phyloP scores from a whole-genome alignment of 2,797 vertebrate genomes.

The Trachurus trachurus region DNA sequence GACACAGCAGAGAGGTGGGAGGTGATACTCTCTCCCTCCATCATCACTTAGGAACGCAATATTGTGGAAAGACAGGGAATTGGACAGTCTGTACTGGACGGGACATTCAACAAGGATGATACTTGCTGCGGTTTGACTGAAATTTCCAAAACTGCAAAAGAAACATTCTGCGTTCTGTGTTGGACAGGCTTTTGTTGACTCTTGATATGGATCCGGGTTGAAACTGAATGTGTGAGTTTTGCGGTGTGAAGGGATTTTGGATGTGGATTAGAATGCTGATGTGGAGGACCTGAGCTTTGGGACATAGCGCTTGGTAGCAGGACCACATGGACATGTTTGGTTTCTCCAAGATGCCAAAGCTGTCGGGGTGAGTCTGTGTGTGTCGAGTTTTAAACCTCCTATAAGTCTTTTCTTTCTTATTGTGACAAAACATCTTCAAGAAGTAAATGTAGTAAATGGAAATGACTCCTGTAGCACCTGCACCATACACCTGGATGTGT shows the following conservation, averaged over 20 bases:
- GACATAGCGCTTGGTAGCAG: slow-evolving; percentile 59
- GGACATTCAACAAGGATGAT: slow-evolving; percentile 48
- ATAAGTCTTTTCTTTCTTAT: neutral
- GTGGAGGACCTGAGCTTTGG: slow-evolving; percentile 61
- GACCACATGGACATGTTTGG: slow-evolving; percentile 95
- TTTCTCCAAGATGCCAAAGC: slow-evolving; percentile 96
- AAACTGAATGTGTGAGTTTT: slow-evolving; percentile 47
- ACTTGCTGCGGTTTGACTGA: slow-evolving; percentile 42
- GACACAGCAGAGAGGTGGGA: slow-evolving; percentile 39
- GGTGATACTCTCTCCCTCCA: slow-evolving; percentile 46
- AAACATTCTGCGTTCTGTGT: slow-evolving; percentile 13
- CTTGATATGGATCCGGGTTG: slow-evolving; percentile 73
- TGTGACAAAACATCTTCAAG: neutral
- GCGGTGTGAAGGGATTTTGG: slow-evolving; percentile 44
- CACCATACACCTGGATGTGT: neutral
- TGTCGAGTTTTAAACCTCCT: neutral
- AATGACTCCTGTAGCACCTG: neutral
- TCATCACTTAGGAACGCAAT: slow-evolving; percentile 37
- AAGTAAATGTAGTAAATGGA: neutral
- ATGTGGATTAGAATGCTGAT: slow-evolving; percentile 70
- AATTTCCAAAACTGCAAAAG: slow-evolving; percentile 16
- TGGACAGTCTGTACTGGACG: slow-evolving; percentile 42
- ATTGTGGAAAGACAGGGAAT: slow-evolving; percentile 31
- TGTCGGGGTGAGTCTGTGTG: slow-evolving; percentile 91
- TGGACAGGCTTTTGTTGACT: slow-evolving; percentile 43